Percentiles rank a stretch among this genome's conserved stretches.
These are phyloP conservation scores for Leucoptera coffeella DNA, from an alignment of 2,888 invertebrate genomes.

Conservation along the genomic window DNA sequence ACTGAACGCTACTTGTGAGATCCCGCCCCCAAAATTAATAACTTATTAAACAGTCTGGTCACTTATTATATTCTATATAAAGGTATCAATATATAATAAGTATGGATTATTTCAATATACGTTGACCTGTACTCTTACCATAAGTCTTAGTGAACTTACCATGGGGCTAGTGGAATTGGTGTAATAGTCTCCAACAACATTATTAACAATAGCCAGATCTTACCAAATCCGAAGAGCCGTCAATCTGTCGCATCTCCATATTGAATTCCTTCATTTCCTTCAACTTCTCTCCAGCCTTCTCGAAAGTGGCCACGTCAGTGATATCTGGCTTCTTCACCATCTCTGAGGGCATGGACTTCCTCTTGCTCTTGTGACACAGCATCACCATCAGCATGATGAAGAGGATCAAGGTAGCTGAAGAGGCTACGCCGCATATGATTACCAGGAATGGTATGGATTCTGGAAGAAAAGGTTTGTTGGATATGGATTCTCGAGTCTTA, in stretches of 20 bases:
- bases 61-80: too few species aligned
- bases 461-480: constrained; percentile 26
- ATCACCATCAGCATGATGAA: constrained; percentile 70
- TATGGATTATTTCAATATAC: too few species aligned
- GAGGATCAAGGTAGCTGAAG: constrained; percentile 72
- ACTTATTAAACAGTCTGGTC: too few species aligned
- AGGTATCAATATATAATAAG: too few species aligned
- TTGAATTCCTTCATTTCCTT: constrained; percentile 86
- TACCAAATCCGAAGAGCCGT: constrained; percentile 70
- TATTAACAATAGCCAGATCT: too few species aligned
- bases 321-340: constrained; percentile 52
- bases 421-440: constrained; percentile 68
- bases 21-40: too few species aligned
- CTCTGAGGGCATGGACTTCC: constrained; percentile 21
- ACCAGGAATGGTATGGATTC: constrained; percentile 71
- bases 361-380: constrained; percentile 62
- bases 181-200: too few species aligned
- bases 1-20: too few species aligned
- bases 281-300: constrained; percentile 66
- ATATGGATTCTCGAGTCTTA: too few species aligned
- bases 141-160: too few species aligned
- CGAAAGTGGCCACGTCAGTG: constrained; percentile 24
- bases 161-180: too few species aligned
- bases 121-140: too few species aligned
- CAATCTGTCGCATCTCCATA: constrained; percentile 77